Percentiles rank a stretch among this genome's conserved stretches.
These are phyloP conservation scores for Orbicella faveolata DNA, from an alignment of 64 coral and sea anemone genomes.

Conservation along the genomic window DNA sequence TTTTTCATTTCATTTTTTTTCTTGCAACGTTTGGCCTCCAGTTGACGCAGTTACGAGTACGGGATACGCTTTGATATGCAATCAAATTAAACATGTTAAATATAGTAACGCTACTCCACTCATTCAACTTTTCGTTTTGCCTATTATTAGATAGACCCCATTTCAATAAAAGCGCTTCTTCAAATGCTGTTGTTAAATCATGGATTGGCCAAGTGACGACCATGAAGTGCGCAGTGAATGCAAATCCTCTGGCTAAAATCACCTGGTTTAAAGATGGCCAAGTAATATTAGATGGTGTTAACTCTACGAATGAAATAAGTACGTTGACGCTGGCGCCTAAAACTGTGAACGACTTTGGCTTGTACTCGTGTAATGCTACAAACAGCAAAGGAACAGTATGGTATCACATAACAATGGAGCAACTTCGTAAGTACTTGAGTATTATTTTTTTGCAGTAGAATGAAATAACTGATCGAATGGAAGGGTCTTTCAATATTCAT, in stretches of 20 bases:
- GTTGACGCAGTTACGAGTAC: no score
- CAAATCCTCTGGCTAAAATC: conserved; percentile 33
- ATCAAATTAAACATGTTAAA: neutral
- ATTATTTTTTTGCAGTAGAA: neutral
- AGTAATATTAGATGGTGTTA: neutral
- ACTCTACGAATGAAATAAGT: neutral
- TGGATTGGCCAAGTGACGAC: neutral
- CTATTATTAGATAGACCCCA: neutral
- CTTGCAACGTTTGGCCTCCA: no score
- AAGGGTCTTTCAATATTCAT: no score
- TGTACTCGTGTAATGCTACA: conserved; percentile 32
- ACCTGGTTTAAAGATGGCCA: conserved; percentile 23
- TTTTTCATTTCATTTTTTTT: no score
- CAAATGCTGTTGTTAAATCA: neutral
- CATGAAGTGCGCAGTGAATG: conserved; percentile 23
- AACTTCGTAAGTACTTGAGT: conserved; percentile 12
- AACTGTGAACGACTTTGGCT: conserved; percentile 26
- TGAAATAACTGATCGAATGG: neutral
- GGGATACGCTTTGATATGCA: no score
- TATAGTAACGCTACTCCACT: neutral
- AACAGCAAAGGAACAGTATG: conserved; percentile 35
- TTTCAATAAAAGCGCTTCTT: conserved; percentile 24
- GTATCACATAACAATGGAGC: conserved; percentile 24
- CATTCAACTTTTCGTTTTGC: neutral
- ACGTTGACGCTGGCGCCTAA: neutral